These are phyloP conservation scores for Parnassius mnemosyne DNA, from an alignment of 2,888 invertebrate species.

Conservation along the genomic window DNA sequence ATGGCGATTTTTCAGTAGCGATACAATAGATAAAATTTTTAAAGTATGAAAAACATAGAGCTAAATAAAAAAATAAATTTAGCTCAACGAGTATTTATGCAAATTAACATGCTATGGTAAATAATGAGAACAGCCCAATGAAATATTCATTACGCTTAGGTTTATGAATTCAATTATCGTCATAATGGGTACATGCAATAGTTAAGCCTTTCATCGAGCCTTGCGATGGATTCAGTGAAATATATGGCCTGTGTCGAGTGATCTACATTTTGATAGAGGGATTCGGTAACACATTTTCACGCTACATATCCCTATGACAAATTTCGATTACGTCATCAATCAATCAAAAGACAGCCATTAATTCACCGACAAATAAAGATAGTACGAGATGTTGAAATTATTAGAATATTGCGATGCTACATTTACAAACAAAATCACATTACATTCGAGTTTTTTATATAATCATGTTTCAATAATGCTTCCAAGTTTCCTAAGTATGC, in stretches of 20 bases:
- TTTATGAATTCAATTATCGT: not conserved
- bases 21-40: no score
- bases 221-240: not conserved
- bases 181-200: not conserved
- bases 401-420: not conserved
- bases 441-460: no score
- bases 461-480: no score
- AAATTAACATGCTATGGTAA: no score
- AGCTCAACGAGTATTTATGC: not conserved
- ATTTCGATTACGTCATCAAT: conserved; percentile 1
- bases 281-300: conserved; percentile 1
- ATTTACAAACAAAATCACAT: no score
- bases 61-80: not conserved
- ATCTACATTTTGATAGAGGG: not conserved
- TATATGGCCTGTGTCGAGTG: not conserved
- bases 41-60: no score
- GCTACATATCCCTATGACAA: conserved; percentile 1
- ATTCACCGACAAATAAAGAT: not conserved
- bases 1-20: no score
- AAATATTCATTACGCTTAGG: not conserved
- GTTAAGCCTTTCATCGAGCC: not conserved
- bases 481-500: no score
- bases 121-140: not conserved
- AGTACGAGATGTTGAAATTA: not conserved
- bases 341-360: not conserved